These are phyloP conservation scores for Ancistrus triradiatus DNA, from an alignment of 2,113 vertebrate species.

Conservation along the genomic window DNA sequence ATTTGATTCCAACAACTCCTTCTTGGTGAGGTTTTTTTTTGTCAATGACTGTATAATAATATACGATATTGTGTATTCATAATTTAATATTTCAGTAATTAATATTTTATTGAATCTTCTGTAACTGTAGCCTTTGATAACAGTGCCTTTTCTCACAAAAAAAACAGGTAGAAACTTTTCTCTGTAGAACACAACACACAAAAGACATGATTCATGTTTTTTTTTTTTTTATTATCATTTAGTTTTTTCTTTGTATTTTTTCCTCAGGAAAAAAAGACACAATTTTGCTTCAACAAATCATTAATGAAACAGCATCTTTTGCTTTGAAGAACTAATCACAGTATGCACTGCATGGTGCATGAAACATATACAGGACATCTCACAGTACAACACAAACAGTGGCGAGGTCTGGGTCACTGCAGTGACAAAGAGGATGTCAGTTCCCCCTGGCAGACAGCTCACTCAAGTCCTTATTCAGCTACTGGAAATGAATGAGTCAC, in stretches of 20 bases:
- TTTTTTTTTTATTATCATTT: conserved; percentile 57
- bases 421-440: neutral
- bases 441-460: neutral
- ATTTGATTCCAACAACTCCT: too few species aligned
- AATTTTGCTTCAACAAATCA: conserved; percentile 63
- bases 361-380: conserved; percentile 56
- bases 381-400: conserved; percentile 48
- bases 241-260: conserved; percentile 44
- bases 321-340: conserved; percentile 61
- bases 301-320: conserved; percentile 59
- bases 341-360: conserved; percentile 56
- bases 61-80: too few species aligned
- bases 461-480: neutral
- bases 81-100: too few species aligned
- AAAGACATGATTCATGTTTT: conserved; percentile 23
- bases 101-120: too few species aligned
- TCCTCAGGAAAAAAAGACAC: conserved; percentile 63
- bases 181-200: conserved; percentile 9
- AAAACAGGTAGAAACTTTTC: too few species aligned
- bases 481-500: neutral
- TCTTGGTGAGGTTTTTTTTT: too few species aligned
- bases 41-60: too few species aligned
- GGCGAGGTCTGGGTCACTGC: neutral
- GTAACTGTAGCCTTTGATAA: too few species aligned
- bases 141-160: too few species aligned